Evolutionary conservation across 2,888 invertebrate genomes (phyloP).

Genomic region (Atherix ibis): DNA sequence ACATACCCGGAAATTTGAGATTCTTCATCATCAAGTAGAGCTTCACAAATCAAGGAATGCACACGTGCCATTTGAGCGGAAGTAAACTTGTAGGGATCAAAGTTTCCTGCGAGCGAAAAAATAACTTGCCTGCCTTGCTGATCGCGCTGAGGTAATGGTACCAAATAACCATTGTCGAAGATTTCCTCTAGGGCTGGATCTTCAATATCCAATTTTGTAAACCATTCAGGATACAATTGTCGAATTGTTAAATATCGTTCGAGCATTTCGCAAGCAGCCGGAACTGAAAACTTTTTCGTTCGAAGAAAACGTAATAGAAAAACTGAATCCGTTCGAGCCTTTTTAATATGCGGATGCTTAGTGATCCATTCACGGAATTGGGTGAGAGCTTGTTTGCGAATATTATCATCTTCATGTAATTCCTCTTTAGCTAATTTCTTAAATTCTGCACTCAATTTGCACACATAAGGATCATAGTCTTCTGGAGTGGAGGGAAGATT

Average conservation of each 20-base stretch:
- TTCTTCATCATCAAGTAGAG: slow-evolving; percentile 69
- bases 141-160: slow-evolving; percentile 60
- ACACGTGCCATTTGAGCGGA: slow-evolving; percentile 72
- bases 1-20: slow-evolving; percentile 72
- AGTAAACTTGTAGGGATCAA: slow-evolving; percentile 61
- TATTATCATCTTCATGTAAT: slow-evolving; percentile 61
- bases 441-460: slow-evolving; percentile 29
- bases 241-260: slow-evolving; percentile 75
- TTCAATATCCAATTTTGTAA: slow-evolving; percentile 60
- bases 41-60: slow-evolving; percentile 72
- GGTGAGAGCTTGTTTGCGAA: slow-evolving; percentile 53
- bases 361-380: slow-evolving; percentile 71
- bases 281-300: slow-evolving; percentile 75
- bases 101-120: slow-evolving; percentile 62
- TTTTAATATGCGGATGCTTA: slow-evolving; percentile 67
- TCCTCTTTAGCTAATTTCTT: slow-evolving; percentile 52
- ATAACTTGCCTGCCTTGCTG: slow-evolving; percentile 59
- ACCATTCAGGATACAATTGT: slow-evolving; percentile 75
- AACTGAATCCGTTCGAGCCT: slow-evolving; percentile 65
- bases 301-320: slow-evolving; percentile 73
- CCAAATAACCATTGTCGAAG: slow-evolving; percentile 62
- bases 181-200: slow-evolving; percentile 67
- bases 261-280: slow-evolving; percentile 71
- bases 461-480: slow-evolving; percentile 29
- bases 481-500: slow-evolving; percentile 22